phyloP scores from a whole-genome alignment of 2,797 vertebrate species.

The Coregonus ussuriensis region DNA sequence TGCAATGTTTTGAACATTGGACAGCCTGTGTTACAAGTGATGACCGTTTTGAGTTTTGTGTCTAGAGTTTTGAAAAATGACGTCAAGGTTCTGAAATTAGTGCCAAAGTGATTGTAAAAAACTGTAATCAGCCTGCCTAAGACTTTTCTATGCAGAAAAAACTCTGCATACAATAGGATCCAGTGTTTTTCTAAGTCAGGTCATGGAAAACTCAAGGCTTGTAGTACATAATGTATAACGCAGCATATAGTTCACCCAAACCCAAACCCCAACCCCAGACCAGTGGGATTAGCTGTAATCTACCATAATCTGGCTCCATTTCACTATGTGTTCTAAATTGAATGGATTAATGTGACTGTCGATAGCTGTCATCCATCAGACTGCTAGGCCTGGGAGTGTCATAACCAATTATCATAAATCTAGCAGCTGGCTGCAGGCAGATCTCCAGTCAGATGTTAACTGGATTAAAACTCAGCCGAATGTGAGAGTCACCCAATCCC shows the following conservation, averaged over 20 bases:
- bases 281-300: slow-evolving; percentile 67
- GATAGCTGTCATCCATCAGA: slow-evolving; percentile 65
- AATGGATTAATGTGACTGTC: slow-evolving; percentile 80
- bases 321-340: slow-evolving; percentile 69
- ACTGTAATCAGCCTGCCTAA: too few species aligned
- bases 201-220: too few species aligned
- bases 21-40: too few species aligned
- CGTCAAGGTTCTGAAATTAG: too few species aligned
- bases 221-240: too few species aligned
- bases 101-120: too few species aligned
- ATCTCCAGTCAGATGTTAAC: slow-evolving; percentile 74
- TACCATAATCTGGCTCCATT: slow-evolving; percentile 75
- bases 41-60: too few species aligned
- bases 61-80: too few species aligned
- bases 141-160: too few species aligned
- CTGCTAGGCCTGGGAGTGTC: slow-evolving; percentile 57
- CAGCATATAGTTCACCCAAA: neutral
- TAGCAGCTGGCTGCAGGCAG: slow-evolving; percentile 70
- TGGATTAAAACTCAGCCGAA: slow-evolving; percentile 3
- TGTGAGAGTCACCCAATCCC: neutral
- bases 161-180: too few species aligned
- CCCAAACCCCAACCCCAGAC: slow-evolving; percentile 12
- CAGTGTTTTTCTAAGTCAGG: too few species aligned
- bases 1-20: too few species aligned
- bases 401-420: slow-evolving; percentile 77